These are phyloP conservation scores for Canis aureus DNA, from an alignment of 2,113 vertebrate genomes.

Conservation along the genomic window DNA sequence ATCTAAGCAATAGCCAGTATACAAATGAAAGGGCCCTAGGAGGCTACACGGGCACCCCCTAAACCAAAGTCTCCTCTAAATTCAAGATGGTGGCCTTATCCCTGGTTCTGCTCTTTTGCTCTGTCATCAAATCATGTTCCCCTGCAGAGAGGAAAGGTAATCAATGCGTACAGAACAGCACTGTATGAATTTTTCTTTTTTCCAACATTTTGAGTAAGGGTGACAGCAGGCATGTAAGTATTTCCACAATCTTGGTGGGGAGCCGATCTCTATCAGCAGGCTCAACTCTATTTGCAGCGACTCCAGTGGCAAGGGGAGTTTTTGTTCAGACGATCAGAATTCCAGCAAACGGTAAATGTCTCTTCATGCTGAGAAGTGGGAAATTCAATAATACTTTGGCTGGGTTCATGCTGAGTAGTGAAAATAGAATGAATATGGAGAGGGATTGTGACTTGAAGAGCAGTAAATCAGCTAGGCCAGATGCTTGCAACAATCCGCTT, in stretches of 20 bases:
- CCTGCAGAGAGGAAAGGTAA: not conserved
- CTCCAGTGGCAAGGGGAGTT: constrained; percentile 57
- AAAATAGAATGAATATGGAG: constrained; percentile 79
- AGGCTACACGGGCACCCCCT: not conserved
- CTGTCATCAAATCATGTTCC: not conserved
- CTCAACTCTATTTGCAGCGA: constrained; percentile 65
- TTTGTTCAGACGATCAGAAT: constrained; percentile 77
- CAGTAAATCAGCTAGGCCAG: constrained; percentile 66
- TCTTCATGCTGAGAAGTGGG: constrained; percentile 78
- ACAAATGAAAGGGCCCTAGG: not conserved
- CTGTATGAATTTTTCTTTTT: not conserved
- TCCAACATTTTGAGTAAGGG: not conserved
- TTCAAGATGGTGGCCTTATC: not conserved
- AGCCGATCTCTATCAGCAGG: constrained; percentile 37
- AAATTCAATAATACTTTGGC: constrained; percentile 83
- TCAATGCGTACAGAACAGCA: not conserved
- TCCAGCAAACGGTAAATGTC: constrained; percentile 75
- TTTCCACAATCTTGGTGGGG: not conserved
- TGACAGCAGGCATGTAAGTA: not conserved
- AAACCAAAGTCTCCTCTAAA: not conserved
- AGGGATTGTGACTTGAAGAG: constrained; percentile 52
- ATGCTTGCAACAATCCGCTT: constrained; percentile 31
- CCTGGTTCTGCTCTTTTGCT: not conserved
- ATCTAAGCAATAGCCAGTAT: not conserved
- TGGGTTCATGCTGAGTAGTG: constrained; percentile 76